Percentiles rank a stretch among this genome's conserved stretches.
These are phyloP conservation scores for Microdon myrmicae DNA, from an alignment of 2,888 invertebrate genomes.

Conservation along the genomic window DNA sequence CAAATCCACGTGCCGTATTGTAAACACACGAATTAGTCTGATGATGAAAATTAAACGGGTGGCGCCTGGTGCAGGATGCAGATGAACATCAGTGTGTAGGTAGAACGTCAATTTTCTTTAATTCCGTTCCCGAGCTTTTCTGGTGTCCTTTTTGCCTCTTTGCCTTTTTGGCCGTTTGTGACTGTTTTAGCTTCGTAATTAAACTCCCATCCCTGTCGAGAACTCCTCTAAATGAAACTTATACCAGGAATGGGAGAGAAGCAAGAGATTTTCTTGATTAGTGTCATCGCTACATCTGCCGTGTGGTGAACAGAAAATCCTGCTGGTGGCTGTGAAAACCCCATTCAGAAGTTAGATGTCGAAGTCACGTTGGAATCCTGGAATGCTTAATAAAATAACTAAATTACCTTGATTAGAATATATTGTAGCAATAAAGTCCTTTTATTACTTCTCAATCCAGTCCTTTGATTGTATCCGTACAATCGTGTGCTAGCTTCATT, in stretches of 20 bases:
- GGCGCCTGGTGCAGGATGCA: background rate
- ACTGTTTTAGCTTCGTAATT: constrained; percentile 45
- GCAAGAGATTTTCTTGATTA: constrained; percentile 36
- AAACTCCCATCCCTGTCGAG: constrained; percentile 32
- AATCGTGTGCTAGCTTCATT: constrained; percentile 17
- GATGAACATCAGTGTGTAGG: constrained; percentile 15
- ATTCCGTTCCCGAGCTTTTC: constrained; percentile 6
- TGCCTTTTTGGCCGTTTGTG: constrained; percentile 3
- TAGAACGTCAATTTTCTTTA: constrained; percentile 32
- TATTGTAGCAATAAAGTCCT: constrained; percentile 64
- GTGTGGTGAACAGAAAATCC: too few relatives aligned
- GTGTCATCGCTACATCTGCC: constrained; percentile 27
- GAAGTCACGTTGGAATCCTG: constrained; percentile 24
- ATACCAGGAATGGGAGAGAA: background rate
- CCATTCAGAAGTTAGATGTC: constrained; percentile 30
- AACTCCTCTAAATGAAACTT: background rate
- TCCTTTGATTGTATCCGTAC: constrained; percentile 20
- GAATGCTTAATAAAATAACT: constrained; percentile 52
- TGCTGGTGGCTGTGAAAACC: constrained; percentile 14
- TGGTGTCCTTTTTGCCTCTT: constrained; percentile 1
- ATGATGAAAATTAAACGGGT: constrained; percentile 30
- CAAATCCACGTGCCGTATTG: constrained; percentile 38
- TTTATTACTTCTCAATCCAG: constrained; percentile 54
- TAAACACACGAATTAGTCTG: constrained; percentile 40
- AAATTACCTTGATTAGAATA: constrained; percentile 63